Conservation (phyloP, 2,888 invertebrate genomes). For the Drosophila fulvimacula region DNA sequence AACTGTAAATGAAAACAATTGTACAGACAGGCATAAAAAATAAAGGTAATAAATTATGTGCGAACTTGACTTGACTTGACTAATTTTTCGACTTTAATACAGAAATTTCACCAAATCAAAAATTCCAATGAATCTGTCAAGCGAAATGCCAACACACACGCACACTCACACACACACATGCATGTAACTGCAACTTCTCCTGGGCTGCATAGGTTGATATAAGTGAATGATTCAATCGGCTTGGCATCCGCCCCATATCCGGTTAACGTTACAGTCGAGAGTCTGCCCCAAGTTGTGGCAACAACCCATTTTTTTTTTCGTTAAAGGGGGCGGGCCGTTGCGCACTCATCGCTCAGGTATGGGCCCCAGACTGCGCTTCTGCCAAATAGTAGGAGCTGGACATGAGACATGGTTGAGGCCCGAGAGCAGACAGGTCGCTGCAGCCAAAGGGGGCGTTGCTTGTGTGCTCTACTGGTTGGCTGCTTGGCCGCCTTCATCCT, state of each 20-base stretch:
- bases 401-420: slow-evolving; percentile 8
- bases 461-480: slow-evolving; percentile 33
- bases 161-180: slow-evolving; percentile 28
- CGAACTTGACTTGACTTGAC: slow-evolving; percentile 43
- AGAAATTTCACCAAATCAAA: slow-evolving; percentile 59
- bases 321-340: slow-evolving; percentile 72
- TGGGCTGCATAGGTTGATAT: slow-evolving; percentile 31
- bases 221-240: slow-evolving; percentile 78
- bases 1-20: slow-evolving; percentile 70
- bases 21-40: slow-evolving; percentile 28
- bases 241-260: slow-evolving; percentile 83
- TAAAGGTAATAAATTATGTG: slow-evolving; percentile 60
- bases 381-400: slow-evolving; percentile 18
- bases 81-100: slow-evolving; percentile 64
- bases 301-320: neutral
- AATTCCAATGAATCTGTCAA: slow-evolving; percentile 71
- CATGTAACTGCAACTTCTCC: slow-evolving; percentile 41
- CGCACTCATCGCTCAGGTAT: slow-evolving; percentile 73
- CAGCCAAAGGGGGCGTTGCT: neutral
- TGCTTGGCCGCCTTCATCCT: slow-evolving; percentile 63
- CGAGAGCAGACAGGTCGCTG: neutral
- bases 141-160: slow-evolving; percentile 21
- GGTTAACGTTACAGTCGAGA: slow-evolving; percentile 70
- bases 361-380: slow-evolving; percentile 52
- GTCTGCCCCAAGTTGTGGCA: slow-evolving; percentile 27